phyloP scores from a whole-genome alignment of 2,888 invertebrate species.

The Sminthurides aquaticus region DNA sequence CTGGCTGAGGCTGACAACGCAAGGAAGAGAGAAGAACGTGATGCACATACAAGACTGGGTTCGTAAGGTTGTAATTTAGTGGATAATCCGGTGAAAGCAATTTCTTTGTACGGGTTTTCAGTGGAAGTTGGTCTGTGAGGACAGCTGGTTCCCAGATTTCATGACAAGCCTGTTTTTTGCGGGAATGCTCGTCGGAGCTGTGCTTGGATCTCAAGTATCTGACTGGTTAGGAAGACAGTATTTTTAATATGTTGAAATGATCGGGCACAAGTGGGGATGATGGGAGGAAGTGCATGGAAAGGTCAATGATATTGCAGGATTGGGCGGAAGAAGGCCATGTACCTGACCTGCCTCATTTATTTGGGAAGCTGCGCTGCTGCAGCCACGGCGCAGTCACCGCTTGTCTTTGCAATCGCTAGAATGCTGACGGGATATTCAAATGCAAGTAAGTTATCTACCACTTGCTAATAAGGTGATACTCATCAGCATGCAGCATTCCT shows the following conservation, averaged over 20 bases:
- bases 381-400: slow-evolving; percentile 30
- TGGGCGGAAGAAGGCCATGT: slow-evolving; percentile 36
- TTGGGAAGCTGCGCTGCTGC: slow-evolving; percentile 30
- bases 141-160: slow-evolving; percentile 1
- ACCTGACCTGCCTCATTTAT: slow-evolving; percentile 30
- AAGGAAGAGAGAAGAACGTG: too few species aligned
- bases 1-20: too few species aligned
- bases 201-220: background rate
- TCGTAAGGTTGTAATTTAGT: too few species aligned
- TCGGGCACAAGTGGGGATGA: too few species aligned
- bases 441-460: slow-evolving; percentile 30
- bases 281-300: background rate
- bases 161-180: background rate
- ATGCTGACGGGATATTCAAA: slow-evolving; percentile 32
- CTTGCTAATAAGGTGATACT: too few species aligned
- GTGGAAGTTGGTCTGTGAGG: slow-evolving; percentile 1
- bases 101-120: too few species aligned
- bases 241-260: too few species aligned
- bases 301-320: slow-evolving; percentile 20
- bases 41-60: too few species aligned
- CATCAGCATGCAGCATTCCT: too few species aligned
- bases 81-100: too few species aligned
- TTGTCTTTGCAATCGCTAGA: slow-evolving; percentile 28
- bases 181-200: background rate
- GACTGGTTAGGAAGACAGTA: background rate